Evolutionary conservation across 2,113 vertebrate species (phyloP), one percentile per base, ranked within the genome.

Genomic region (Caranx melampygus): DNA sequence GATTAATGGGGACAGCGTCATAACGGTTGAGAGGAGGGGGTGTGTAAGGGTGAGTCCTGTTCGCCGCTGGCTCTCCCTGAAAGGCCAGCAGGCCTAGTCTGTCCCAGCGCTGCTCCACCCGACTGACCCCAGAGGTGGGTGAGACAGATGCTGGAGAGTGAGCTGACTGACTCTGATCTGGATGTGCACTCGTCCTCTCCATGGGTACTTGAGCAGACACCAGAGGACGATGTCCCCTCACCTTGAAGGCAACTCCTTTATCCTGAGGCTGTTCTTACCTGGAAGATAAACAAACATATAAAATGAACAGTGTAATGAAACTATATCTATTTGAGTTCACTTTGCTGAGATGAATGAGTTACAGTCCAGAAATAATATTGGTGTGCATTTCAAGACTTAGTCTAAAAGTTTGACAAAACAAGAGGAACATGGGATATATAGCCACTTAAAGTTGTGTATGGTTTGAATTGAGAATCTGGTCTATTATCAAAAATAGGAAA

Each of bases 181-280:
- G 8, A 15, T 31, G 3, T 8, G 31, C 31, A 44, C 55, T 82
- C 9, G 33, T 26, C 26, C 7, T 67, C 31, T 81, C 63, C 37
- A 14, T 7, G 3, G 62, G 42, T 49, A 64, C 37, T 37, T 81
- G 51, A 33, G 73, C 69, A 68, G 68, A 81, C 68, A 75, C 65
- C 1, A 1, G 5, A 37, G 20, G 15, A 40, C 0, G 11, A 51
- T 40, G 2, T 34, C 20, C 20, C 15, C 3, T 33, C 1, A 0
- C 11, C n/a, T 40, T 26, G 1, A 26, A 26, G 26, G 26, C 26
- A 26, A 26, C 26, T 6, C 15, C 15, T n/a, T 34, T 14, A 37
- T 20, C 6, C 33, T 11, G 12, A 51, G n/a, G 2, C 61, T 21
- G 26, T 59, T 44, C 51, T 51, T 21, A 79, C 49, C 61, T 12